Percentiles rank a stretch among this genome's conserved stretches.
Evolutionary conservation across 1,140 invertebrate genomes (phyloP).

Genomic region (Scaptomyza hsui): DNA sequence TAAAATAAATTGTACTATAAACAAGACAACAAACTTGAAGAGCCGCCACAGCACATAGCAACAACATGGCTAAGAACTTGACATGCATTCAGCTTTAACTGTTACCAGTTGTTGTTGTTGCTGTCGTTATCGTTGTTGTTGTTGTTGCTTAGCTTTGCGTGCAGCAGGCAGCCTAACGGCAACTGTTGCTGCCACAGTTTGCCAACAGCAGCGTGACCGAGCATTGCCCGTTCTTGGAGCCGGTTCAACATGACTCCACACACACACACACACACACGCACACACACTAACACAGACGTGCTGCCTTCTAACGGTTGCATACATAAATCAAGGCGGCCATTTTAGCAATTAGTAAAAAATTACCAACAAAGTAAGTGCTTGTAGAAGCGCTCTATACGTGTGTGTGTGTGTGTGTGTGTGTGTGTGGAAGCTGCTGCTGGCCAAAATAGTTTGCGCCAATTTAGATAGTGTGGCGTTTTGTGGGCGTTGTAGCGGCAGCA

Average conservation of each 20-base stretch:
- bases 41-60: constrained; percentile 19
- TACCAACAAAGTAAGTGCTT: constrained; percentile 38
- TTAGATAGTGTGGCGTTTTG: constrained; percentile 17
- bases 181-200: constrained; percentile 74
- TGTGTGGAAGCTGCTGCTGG: constrained; percentile 18
- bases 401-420: constrained; percentile 12
- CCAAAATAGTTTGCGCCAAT: constrained; percentile 47
- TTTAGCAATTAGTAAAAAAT: constrained; percentile 67
- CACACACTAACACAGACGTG: constrained; percentile 10
- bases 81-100: constrained; percentile 63
- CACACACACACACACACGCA: constrained; percentile 1
- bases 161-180: constrained; percentile 69
- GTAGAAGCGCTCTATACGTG: neutral
- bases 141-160: constrained; percentile 42
- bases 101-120: constrained; percentile 33
- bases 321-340: constrained; percentile 79
- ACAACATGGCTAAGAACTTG: constrained; percentile 55
- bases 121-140: constrained; percentile 9
- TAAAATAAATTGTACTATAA: constrained; percentile 78
- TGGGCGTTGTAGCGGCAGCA: constrained; percentile 25
- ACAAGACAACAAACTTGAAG: constrained; percentile 59
- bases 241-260: constrained; percentile 65
- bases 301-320: constrained; percentile 67
- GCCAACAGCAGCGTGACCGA: constrained; percentile 63
- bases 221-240: constrained; percentile 45